Conservation (phyloP, 2,113 vertebrate species). For the Calypte anna region DNA sequence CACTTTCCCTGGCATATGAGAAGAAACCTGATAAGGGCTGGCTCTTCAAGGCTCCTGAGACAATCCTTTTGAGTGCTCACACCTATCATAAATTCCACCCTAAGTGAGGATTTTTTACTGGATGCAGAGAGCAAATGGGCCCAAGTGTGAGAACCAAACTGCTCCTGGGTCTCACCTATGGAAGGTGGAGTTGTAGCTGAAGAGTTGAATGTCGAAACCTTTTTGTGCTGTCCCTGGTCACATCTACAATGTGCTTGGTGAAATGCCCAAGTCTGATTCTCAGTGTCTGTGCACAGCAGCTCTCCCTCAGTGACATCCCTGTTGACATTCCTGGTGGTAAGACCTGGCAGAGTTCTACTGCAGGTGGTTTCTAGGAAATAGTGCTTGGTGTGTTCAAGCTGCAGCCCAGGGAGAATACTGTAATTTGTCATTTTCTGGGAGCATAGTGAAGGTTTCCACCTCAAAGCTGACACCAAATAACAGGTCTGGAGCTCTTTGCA, state of each 20-base stretch:
- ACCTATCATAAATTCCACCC: background rate
- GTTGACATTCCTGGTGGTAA: background rate
- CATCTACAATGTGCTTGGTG: background rate
- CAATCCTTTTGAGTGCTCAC: background rate
- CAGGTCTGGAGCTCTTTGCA: background rate
- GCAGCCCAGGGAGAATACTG: background rate
- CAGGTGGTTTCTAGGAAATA: background rate
- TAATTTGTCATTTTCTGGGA: conserved; percentile 16
- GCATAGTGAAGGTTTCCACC: background rate
- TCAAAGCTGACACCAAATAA: background rate
- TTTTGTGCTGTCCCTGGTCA: background rate
- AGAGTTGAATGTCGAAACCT: background rate
- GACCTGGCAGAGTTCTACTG: background rate
- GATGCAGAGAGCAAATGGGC: background rate
- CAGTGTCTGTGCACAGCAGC: background rate
- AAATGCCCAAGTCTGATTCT: background rate
- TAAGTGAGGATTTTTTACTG: background rate
- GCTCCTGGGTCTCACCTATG: background rate
- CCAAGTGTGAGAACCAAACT: background rate
- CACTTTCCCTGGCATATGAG: background rate
- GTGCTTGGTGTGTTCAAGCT: background rate
- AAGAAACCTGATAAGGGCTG: background rate
- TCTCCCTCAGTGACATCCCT: background rate
- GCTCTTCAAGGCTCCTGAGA: background rate
- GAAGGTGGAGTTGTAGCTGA: background rate